phyloP scores from a whole-genome alignment of 2,797 vertebrate genomes.

The Chelon labrosus region DNA sequence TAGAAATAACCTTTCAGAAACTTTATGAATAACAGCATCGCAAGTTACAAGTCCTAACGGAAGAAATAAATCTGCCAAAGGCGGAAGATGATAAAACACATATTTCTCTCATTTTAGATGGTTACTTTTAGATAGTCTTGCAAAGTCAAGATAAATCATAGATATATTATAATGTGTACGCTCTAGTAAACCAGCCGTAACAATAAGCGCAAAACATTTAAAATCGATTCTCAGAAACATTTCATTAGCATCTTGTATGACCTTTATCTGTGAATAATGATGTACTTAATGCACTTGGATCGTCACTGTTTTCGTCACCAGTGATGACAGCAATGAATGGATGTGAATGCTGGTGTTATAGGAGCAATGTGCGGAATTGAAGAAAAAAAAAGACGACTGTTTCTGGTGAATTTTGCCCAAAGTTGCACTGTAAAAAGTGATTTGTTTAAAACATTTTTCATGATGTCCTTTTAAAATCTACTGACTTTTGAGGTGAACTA shows the following conservation, averaged over 20 bases:
- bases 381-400: conserved; percentile 32
- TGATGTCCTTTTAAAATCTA: conserved; percentile 34
- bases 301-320: conserved; percentile 38
- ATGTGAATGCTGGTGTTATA: conserved; percentile 38
- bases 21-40: background rate
- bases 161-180: conserved; percentile 11
- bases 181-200: conserved; percentile 34
- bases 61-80: background rate
- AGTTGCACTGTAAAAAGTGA: conserved; percentile 55
- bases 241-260: conserved; percentile 48
- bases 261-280: conserved; percentile 63
- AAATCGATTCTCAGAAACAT: conserved; percentile 14
- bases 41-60: background rate
- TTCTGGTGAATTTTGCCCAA: conserved; percentile 37
- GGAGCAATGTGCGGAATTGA: conserved; percentile 30
- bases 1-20: conserved; percentile 12
- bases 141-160: conserved; percentile 19
- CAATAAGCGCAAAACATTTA: conserved; percentile 14
- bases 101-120: conserved; percentile 23
- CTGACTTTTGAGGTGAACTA: conserved; percentile 37
- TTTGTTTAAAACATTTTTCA: conserved; percentile 54
- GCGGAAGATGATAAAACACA: conserved; percentile 9
- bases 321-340: conserved; percentile 42
- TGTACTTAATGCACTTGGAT: conserved; percentile 70
- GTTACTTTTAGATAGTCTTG: conserved; percentile 25